Evolutionary conservation across 2,797 vertebrate species (phyloP).

Genomic region (Enteromius treurensis): DNA sequence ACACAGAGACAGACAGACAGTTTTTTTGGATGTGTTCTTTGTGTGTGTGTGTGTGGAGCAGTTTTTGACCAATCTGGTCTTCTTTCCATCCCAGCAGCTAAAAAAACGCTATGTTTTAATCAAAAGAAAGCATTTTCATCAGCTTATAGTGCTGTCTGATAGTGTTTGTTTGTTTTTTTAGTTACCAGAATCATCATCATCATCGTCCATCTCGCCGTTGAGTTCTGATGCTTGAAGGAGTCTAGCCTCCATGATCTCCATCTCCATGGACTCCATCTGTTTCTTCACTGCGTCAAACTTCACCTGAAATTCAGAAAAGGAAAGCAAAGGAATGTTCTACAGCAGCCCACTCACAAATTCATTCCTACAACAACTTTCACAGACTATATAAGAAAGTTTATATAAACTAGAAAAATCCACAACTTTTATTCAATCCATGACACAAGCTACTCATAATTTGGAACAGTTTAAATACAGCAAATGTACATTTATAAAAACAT

Average conservation of each 20-base stretch:
- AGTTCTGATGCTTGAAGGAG: constrained; percentile 90
- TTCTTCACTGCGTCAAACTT: constrained; percentile 92
- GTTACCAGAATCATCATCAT: constrained; percentile 73
- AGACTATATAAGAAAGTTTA: not conserved
- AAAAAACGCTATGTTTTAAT: not conserved
- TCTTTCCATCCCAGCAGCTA: not conserved
- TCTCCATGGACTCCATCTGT: constrained; percentile 90
- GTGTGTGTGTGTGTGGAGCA: not conserved
- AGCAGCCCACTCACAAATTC: not conserved
- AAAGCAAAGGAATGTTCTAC: not conserved
- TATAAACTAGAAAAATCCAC: not conserved
- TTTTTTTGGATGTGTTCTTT: not conserved
- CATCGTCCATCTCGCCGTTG: constrained; percentile 90
- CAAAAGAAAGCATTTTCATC: not conserved
- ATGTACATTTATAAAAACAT: not conserved
- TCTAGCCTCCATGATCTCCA: constrained; percentile 96
- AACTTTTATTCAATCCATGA: not conserved
- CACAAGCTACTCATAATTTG: not conserved
- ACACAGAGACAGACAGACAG: not conserved
- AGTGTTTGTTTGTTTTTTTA: not conserved
- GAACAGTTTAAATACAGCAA: not conserved
- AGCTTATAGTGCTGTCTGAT: not conserved
- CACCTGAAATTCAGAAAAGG: constrained; percentile 71
- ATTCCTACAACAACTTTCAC: not conserved
- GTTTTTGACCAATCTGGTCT: not conserved